These are phyloP conservation scores for Hedychridium roseum DNA, from an alignment of 2,888 invertebrate species.

Conservation along the genomic window DNA sequence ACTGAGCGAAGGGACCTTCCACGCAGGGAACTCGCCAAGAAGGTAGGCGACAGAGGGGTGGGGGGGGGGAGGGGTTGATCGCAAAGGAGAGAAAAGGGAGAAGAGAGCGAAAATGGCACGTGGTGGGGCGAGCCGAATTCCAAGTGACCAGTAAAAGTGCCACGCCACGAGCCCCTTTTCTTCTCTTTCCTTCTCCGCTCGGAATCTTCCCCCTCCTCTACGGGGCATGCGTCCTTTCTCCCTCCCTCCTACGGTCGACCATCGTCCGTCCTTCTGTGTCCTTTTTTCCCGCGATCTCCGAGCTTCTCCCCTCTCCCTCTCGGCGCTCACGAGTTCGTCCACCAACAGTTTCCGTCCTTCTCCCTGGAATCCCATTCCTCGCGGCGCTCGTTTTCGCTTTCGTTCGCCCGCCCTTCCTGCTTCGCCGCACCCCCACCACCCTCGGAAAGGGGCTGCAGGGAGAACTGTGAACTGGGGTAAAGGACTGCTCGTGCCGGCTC, in stretches of 20 bases:
- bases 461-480: slow-evolving; percentile 51
- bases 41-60: slow-evolving; percentile 1
- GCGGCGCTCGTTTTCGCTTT: too few species aligned
- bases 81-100: slow-evolving; percentile 1
- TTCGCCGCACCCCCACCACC: too few species aligned
- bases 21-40: slow-evolving; percentile 4
- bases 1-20: slow-evolving; percentile 9
- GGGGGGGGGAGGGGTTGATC: slow-evolving; percentile 15
- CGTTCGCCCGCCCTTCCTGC: too few species aligned
- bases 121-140: slow-evolving; percentile 40
- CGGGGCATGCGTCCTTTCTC: slow-evolving; percentile 11
- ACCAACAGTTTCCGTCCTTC: slow-evolving; percentile 11
- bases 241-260: too few species aligned
- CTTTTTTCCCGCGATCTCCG: too few species aligned
- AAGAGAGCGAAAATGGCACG: slow-evolving; percentile 2
- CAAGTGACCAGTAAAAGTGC: slow-evolving; percentile 49
- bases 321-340: too few species aligned
- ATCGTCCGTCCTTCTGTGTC: too few species aligned
- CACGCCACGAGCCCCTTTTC: slow-evolving; percentile 27
- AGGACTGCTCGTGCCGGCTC: slow-evolving; percentile 40
- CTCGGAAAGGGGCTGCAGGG: too few species aligned
- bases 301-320: too few species aligned
- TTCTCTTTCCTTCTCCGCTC: slow-evolving; percentile 2
- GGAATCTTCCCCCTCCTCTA: slow-evolving; percentile 3
- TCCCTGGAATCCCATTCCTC: slow-evolving; percentile 18